Base-by-base conservation (phyloP, 2,888 invertebrate species). In the Mimas tiliae region DNA sequence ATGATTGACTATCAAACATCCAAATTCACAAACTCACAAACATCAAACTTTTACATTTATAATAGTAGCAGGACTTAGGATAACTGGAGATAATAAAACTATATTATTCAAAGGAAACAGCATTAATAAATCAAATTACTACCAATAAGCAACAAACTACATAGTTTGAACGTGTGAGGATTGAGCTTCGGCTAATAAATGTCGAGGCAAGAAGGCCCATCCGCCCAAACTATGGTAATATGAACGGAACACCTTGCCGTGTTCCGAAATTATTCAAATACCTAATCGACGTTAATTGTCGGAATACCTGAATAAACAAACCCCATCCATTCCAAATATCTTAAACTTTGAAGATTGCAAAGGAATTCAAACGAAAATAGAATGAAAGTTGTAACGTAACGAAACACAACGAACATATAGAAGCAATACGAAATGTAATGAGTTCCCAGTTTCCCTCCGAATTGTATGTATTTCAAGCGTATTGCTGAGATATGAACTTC, bases 391-490 rank as follows among this genome's bases (percentile, higher is more conserved):
- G 53, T 64, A 64, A 12, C 48, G 62, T 63, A 65, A 67, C 67
- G 34, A 55, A 63, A 63, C 34, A 45, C 51, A 63, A 9, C 42
- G 42, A 52, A 62, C 62, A 67, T 55, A 52, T 63, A 33, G 52
- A 62, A 63, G 52, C 62, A 48, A 67, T 65, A 65, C 67, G 53
- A 47, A 55, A 62, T 62, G 50, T 65, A 65, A 67, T 65, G 65
- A 65, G 63, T 67, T 65, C 62, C 14, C n/a, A 62, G 63, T 55
- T 62, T 51, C 64, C 47, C 53, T 48, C 63, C 6, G 63, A 53
- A 47, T 38, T 66, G 48, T 55, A 66, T 48, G 42, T 14, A 19
- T 19, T 55, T 47, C 52, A 53, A 63, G 8, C 47, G 63, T 53
- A 53, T 53, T 63, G 34, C 52, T 63, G 62, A 63, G 63, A 63